These are phyloP conservation scores for Hippasteria phrygiana DNA, from an alignment of 53 echinoderm and acorn worm genomes.

Conservation along the genomic window DNA sequence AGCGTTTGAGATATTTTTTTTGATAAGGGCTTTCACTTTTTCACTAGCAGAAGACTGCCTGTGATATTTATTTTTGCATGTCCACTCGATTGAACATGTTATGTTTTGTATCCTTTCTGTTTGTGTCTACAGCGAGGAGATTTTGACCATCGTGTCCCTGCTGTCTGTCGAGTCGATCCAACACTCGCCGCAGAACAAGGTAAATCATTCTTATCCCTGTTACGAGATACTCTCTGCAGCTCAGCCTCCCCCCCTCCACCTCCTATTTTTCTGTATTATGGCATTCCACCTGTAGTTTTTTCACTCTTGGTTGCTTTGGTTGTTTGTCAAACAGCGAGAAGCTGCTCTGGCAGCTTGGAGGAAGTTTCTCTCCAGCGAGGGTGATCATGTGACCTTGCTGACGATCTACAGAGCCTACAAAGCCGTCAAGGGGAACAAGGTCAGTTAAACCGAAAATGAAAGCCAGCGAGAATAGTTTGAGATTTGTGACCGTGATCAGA, in stretches of 20 bases:
- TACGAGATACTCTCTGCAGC: too few relatives aligned
- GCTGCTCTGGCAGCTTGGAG: slow-evolving; percentile 81
- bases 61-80: too few relatives aligned
- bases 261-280: too few relatives aligned
- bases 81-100: too few relatives aligned
- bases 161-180: slow-evolving; percentile 93
- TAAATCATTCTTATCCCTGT: slow-evolving; percentile 14
- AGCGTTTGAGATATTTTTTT: too few relatives aligned
- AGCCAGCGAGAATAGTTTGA: background rate
- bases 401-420: slow-evolving; percentile 84
- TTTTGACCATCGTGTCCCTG: slow-evolving; percentile 88
- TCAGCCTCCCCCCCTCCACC: too few relatives aligned
- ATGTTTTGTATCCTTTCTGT: too few relatives aligned
- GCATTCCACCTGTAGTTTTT: too few relatives aligned
- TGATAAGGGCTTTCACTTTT: too few relatives aligned
- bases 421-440: slow-evolving; percentile 95
- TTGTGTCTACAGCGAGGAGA: slow-evolving; percentile 79
- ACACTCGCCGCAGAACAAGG: slow-evolving; percentile 84
- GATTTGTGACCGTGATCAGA: background rate
- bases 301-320: background rate
- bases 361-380: slow-evolving; percentile 95
- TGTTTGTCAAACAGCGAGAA: slow-evolving; percentile 71
- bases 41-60: too few relatives aligned
- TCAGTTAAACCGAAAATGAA: slow-evolving; percentile 16
- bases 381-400: slow-evolving; percentile 90